Base-by-base conservation (phyloP, 2,797 vertebrate species). In the Heliangelus exortis region DNA sequence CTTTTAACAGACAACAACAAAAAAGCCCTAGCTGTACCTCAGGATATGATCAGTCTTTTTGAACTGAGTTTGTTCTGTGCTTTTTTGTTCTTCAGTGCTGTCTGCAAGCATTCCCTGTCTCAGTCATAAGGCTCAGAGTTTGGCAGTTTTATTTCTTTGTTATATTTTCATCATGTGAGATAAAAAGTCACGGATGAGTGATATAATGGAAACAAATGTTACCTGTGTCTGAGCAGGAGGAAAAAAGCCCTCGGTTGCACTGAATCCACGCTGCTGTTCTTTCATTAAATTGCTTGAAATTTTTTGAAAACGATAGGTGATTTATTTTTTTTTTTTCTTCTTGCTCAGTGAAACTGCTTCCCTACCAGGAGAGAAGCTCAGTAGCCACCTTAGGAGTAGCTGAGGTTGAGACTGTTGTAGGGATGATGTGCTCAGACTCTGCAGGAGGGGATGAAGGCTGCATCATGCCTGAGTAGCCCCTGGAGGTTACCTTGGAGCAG, bases 11-110 rank as follows among this genome's bases (percentile, higher is more conserved):
- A 95, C 91, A 98, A 74, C 95, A 97, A 96, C 82, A 94, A 95
- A 96, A 93, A 90, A 95, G 85, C 92, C 81, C 53, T 68, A 66
- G 88, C 94, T 93, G 79, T 90, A 97, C 97, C 97, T 83, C 89
- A 95, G 97, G 97, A 98, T 94, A 96, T 66, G 81, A 95, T 96
- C 62, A 23, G 96, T 95, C 96, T 97, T 97, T 98, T 98, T 97
- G 96, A 98, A 97, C 96, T 95, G 92, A 97, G 95, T 97, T 97
- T 97, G 95, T 95, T 97, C 94, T 74, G 91, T 83, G 65, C 73
- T 47, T 95, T 93, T 94, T 94, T 96, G 96, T 94, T 96, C 83
- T 97, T 96, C 92, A 62, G 84, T 62, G 19, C 96, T 89, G 88
- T 96, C 97, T 97, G 90, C 63, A 48, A 97, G 96, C 85, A 61